These are phyloP conservation scores for Brachionus paranguensis DNA, from an alignment of 1,140 invertebrate species.

Conservation along the genomic window DNA sequence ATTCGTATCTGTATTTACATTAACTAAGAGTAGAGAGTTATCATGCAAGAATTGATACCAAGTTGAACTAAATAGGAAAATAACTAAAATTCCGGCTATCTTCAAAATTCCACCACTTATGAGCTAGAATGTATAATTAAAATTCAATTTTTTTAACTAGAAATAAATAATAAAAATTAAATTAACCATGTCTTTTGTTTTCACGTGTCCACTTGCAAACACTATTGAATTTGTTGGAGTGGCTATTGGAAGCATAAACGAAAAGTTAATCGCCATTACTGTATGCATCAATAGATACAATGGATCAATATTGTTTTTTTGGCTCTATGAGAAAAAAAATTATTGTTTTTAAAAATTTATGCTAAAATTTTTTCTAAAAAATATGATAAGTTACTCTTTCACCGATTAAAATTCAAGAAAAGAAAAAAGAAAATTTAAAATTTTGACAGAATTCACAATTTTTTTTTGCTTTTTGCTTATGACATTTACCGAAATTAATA, in stretches of 20 bases:
- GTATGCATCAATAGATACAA: slow-evolving; percentile 4
- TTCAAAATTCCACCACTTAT: background rate
- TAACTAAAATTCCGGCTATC: background rate
- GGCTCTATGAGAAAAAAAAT: background rate
- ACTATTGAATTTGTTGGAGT: slow-evolving; percentile 33
- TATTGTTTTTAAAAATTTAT: too few species aligned
- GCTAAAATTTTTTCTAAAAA: too few species aligned
- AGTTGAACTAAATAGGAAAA: slow-evolving; percentile 20
- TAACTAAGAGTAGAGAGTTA: background rate
- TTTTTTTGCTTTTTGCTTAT: too few species aligned
- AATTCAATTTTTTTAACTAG: background rate
- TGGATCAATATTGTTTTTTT: slow-evolving; percentile 4
- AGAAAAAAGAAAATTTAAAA: too few species aligned
- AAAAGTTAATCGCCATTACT: background rate
- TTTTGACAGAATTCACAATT: too few species aligned
- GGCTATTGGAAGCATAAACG: slow-evolving; percentile 39
- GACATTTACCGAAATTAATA: background rate
- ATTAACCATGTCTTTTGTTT: slow-evolving; percentile 22
- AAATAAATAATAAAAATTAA: background rate
- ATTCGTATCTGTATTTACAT: background rate
- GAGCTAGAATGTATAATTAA: background rate
- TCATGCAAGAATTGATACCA: background rate
- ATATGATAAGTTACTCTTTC: too few species aligned
- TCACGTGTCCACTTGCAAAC: slow-evolving; percentile 27
- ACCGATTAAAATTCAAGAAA: too few species aligned